Evolutionary conservation across 2,888 invertebrate species (phyloP), one percentile per base, ranked within the genome.

Genomic region (Dryobotodes eremita): DNA sequence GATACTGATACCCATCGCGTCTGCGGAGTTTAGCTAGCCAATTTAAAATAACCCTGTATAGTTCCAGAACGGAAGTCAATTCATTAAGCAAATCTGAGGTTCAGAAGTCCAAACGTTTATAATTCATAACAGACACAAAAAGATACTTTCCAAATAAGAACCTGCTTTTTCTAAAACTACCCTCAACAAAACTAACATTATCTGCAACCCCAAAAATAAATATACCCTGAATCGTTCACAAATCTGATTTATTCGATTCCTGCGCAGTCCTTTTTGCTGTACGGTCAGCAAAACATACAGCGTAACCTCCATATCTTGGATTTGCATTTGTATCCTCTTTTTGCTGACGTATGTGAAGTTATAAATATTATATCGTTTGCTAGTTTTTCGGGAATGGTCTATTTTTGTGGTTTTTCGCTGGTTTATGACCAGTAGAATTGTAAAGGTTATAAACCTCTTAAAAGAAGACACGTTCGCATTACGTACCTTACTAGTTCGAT

Each of bases 241-340:
- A 83, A 71, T 65, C 68, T 84, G 88, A 88, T 88, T 88, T 88
- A 88, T 88, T 86, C 82, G 89, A 79, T 80, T 82, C 88, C 82
- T 72, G 86, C 72, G n/a, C 75, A 68, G 66, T 71, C 84, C 85
- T 88, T 90, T 90, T 90, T 87, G 71, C 80, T 75, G 84, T 83
- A 77, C 72, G 80, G 83, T 89, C 90, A 89, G 90, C 90, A 90
- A 87, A 90, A 87, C 84, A 84, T 78, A 72, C 46, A 75, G 71
- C 77, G 71, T 77, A 83, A 68, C 83, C 80, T 82, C 84, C 83
- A 75, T 79, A 89, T 89, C 82, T 83, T 72, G 59, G 71, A 89
- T 89, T 90, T 88, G 87, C 88, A 88, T 90, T 75, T 82, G 86
- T 87, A 84, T 88, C 85, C 84, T 83, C 87, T 90, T 89, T 85